phyloP scores from a whole-genome alignment of 30 jellyfish, hydroid and myxozoan genomes.

The Hydractinia echinata region DNA sequence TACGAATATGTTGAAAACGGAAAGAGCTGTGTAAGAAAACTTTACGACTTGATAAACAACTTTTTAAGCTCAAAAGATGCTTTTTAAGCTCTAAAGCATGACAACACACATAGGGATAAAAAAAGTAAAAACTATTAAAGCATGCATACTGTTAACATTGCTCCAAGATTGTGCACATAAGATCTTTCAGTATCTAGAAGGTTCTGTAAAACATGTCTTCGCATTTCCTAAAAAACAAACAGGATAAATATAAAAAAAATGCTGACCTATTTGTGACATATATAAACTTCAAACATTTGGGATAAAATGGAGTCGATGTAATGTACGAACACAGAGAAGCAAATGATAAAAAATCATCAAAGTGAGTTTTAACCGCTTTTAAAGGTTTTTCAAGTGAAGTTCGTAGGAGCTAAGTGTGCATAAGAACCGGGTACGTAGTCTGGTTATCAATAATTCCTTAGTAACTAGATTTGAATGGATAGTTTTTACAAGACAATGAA shows the following conservation, averaged over 20 bases:
- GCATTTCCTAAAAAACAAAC: conserved; percentile 73
- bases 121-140: background rate
- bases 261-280: background rate
- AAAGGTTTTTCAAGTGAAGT: no score
- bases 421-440: conserved; percentile 10
- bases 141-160: conserved; percentile 75
- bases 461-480: conserved; percentile 4
- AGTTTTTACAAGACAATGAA: conserved; percentile 13
- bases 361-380: no score
- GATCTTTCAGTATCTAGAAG: conserved; percentile 93
- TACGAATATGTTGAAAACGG: no score
- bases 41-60: no score
- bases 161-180: conserved; percentile 71
- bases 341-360: no score
- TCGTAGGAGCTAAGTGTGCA: background rate
- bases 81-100: no score
- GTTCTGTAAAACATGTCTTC: conserved; percentile 89
- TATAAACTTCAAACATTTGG: background rate
- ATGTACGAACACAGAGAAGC: no score
- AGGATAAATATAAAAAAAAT: background rate
- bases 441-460: conserved; percentile 12
- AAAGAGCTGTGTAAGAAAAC: no score
- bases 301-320: background rate
- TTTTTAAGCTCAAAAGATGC: no score
- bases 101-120: no score